These are phyloP conservation scores for Leptopilina syphax DNA, from an alignment of 2,888 invertebrate species.

Conservation along the genomic window DNA sequence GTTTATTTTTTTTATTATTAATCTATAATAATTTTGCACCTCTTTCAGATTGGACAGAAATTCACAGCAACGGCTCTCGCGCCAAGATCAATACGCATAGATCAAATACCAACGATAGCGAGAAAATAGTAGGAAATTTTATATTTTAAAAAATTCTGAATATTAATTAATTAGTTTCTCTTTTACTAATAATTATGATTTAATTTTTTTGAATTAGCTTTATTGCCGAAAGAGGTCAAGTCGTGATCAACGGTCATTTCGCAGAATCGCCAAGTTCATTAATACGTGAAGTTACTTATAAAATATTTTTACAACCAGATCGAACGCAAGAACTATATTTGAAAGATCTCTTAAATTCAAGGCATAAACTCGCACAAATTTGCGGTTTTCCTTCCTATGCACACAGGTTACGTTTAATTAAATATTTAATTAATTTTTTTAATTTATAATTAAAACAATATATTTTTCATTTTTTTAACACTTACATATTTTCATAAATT, in stretches of 20 bases:
- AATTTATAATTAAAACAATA: too few relatives aligned
- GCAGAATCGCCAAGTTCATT: constrained; percentile 88
- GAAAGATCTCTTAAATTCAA: constrained; percentile 83
- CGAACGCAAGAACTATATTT: constrained; percentile 86
- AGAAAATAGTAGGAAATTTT: constrained; percentile 46
- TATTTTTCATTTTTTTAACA: not conserved
- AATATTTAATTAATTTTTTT: too few relatives aligned
- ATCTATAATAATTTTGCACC: too few relatives aligned
- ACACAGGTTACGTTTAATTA: constrained; percentile 80
- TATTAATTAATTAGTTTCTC: not conserved
- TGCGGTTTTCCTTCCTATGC: constrained; percentile 95
- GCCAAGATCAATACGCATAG: constrained; percentile 83
- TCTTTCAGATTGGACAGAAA: constrained; percentile 82
- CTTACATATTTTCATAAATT: too few relatives aligned
- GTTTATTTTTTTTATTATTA: too few relatives aligned
- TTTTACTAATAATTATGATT: constrained; percentile 15
- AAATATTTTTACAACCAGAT: constrained; percentile 90
- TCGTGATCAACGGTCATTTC: constrained; percentile 88
- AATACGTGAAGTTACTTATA: constrained; percentile 92
- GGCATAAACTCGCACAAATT: constrained; percentile 88
- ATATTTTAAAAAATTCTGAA: not conserved
- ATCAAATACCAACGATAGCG: constrained; percentile 84
- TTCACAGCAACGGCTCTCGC: constrained; percentile 88
- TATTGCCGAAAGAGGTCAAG: constrained; percentile 83
- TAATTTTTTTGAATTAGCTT: constrained; percentile 75